These are phyloP conservation scores for Orestias chungarensis DNA, from an alignment of 2,797 vertebrate genomes.

Conservation along the genomic window DNA sequence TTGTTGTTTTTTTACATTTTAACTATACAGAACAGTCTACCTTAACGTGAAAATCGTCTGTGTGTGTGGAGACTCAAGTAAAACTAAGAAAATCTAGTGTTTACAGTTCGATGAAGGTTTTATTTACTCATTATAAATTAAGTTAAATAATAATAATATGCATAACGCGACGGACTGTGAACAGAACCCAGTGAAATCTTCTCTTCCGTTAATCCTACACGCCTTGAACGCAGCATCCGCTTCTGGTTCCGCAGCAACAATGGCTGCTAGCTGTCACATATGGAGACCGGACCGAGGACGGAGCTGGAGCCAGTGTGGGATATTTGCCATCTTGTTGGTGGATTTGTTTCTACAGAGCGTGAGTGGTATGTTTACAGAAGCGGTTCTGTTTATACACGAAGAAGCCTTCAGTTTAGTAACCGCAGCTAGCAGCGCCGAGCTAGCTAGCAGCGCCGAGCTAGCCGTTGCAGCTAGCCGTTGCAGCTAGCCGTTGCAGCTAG, in stretches of 20 bases:
- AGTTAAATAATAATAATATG: no score
- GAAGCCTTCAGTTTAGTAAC: conserved; percentile 10
- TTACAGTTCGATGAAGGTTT: background rate
- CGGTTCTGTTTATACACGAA: no score
- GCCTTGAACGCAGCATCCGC: conserved; percentile 30
- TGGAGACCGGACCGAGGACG: conserved; percentile 71
- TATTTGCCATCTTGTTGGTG: conserved; percentile 66
- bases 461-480: no score
- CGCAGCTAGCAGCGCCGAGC: conserved; percentile 43
- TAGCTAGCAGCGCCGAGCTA: conserved; percentile 14
- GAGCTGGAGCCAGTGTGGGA: conserved; percentile 60
- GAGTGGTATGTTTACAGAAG: conserved; percentile 59
- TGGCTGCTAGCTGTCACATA: conserved; percentile 60
- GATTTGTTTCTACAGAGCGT: conserved; percentile 69
- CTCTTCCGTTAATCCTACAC: background rate
- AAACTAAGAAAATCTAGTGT: no score
- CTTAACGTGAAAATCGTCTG: background rate
- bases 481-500: no score
- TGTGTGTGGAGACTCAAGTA: background rate
- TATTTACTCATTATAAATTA: background rate
- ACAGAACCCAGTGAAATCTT: no score
- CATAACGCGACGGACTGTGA: no score
- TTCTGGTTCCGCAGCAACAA: conserved; percentile 50
- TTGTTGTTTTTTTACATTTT: background rate
- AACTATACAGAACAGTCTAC: background rate